Evolutionary conservation across 2,797 vertebrate genomes (phyloP).

Genomic region (Melanotaenia pygmaea): DNA sequence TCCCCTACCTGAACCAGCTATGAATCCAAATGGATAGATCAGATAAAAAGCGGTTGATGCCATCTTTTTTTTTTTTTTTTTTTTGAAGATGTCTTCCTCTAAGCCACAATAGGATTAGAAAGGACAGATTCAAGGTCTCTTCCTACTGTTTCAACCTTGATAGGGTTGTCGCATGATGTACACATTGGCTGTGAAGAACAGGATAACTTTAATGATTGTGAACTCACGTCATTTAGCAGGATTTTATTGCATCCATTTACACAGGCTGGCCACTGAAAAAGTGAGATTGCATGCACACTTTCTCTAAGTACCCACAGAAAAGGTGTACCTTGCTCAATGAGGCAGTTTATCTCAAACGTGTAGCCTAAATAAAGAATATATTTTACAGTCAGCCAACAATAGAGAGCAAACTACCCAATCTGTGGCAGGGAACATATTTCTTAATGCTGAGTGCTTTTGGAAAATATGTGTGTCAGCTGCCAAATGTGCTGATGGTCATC

Average conservation of each 20-base stretch:
- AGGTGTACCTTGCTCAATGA: slow-evolving; percentile 47
- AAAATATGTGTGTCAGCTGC: slow-evolving; percentile 60
- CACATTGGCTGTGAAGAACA: slow-evolving; percentile 15
- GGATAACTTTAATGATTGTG: slow-evolving; percentile 28
- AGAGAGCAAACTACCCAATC: slow-evolving; percentile 34
- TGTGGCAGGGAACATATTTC: slow-evolving; percentile 47
- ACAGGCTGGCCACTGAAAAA: slow-evolving; percentile 17
- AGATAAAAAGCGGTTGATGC: neutral
- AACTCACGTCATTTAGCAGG: slow-evolving; percentile 27
- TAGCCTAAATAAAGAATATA: slow-evolving; percentile 61
- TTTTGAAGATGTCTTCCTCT: slow-evolving; percentile 40
- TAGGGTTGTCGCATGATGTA: slow-evolving; percentile 18
- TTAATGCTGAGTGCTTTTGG: slow-evolving; percentile 48
- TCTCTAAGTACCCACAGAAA: slow-evolving; percentile 31
- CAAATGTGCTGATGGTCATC: slow-evolving; percentile 62
- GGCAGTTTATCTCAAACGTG: slow-evolving; percentile 54
- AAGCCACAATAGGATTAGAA: slow-evolving; percentile 53
- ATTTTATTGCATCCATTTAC: slow-evolving; percentile 12
- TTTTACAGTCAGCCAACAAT: slow-evolving; percentile 57
- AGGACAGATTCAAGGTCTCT: slow-evolving; percentile 56
- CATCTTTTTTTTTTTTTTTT: slow-evolving; percentile 13
- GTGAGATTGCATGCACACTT: slow-evolving; percentile 6
- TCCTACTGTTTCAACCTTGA: slow-evolving; percentile 10
- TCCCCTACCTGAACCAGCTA: slow-evolving; percentile 32
- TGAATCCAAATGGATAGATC: slow-evolving; percentile 18